Conservation (phyloP, 2,888 invertebrate genomes). For the Brachyopa scutellaris region DNA sequence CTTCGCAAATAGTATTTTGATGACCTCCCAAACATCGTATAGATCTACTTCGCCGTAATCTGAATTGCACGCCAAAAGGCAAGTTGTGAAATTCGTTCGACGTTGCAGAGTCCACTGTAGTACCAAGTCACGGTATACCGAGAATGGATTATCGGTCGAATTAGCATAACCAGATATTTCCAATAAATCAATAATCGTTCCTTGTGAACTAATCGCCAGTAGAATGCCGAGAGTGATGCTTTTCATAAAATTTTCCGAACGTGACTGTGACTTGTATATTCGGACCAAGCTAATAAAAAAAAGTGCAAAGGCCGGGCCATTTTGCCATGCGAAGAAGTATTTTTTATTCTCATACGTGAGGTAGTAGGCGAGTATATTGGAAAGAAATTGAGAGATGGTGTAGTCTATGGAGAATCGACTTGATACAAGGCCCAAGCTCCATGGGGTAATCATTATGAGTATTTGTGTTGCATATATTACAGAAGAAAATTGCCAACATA, state of each 20-base stretch:
- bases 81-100: slow-evolving; percentile 78
- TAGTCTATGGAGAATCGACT: slow-evolving; percentile 79
- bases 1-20: slow-evolving; percentile 80
- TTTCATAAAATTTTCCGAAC: slow-evolving; percentile 76
- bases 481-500: slow-evolving; percentile 92
- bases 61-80: slow-evolving; percentile 79
- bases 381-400: slow-evolving; percentile 78
- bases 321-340: slow-evolving; percentile 79
- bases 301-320: slow-evolving; percentile 78
- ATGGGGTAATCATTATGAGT: slow-evolving; percentile 87
- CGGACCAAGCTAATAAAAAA: slow-evolving; percentile 76
- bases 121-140: slow-evolving; percentile 78
- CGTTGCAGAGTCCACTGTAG: slow-evolving; percentile 79
- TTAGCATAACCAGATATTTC: slow-evolving; percentile 77
- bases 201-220: slow-evolving; percentile 78
- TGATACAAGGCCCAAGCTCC: slow-evolving; percentile 84
- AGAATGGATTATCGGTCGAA: slow-evolving; percentile 76
- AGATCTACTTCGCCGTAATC: slow-evolving; percentile 77
- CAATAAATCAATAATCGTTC: slow-evolving; percentile 77
- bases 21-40: slow-evolving; percentile 79
- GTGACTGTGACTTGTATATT: slow-evolving; percentile 73
- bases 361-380: slow-evolving; percentile 78
- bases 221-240: slow-evolving; percentile 77
- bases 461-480: slow-evolving; percentile 91
- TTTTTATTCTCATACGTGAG: slow-evolving; percentile 79